Percentiles rank a stretch among this genome's conserved stretches.
Evolutionary conservation across 2,113 vertebrate species (phyloP).

Genomic region (Larimichthys crocea): DNA sequence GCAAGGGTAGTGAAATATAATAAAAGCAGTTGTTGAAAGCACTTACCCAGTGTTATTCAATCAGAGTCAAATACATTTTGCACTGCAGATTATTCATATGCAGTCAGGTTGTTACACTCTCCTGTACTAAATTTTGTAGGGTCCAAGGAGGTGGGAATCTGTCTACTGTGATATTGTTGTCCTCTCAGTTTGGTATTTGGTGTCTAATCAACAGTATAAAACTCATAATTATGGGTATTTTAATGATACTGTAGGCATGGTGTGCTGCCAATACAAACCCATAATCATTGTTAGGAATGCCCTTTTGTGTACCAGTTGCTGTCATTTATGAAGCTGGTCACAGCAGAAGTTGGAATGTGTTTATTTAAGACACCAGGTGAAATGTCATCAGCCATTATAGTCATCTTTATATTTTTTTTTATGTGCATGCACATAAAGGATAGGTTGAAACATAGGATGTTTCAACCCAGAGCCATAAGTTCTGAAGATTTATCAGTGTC

Average conservation of each 20-base stretch:
- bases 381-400: slow-evolving; percentile 25
- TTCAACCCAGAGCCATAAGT: slow-evolving; percentile 18
- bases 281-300: slow-evolving; percentile 5
- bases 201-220: not conserved
- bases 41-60: not conserved
- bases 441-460: not conserved
- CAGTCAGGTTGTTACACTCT: not conserved
- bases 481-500: slow-evolving; percentile 30
- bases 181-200: not conserved
- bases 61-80: not conserved
- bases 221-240: slow-evolving; percentile 10
- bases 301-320: slow-evolving; percentile 13
- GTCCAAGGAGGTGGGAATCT: not conserved
- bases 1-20: not conserved
- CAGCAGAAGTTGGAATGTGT: slow-evolving; percentile 17
- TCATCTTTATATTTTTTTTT: not conserved
- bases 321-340: slow-evolving; percentile 18
- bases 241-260: slow-evolving; percentile 10
- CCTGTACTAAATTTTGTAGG: not conserved
- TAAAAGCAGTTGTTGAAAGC: not conserved
- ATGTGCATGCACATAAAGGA: not conserved
- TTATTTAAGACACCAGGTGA: slow-evolving; percentile 28
- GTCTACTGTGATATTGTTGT: not conserved
- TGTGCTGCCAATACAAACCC: not conserved
- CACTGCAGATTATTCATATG: not conserved